Evolutionary conservation across 2,888 invertebrate species (phyloP).

Genomic region (Tachina fera): DNA sequence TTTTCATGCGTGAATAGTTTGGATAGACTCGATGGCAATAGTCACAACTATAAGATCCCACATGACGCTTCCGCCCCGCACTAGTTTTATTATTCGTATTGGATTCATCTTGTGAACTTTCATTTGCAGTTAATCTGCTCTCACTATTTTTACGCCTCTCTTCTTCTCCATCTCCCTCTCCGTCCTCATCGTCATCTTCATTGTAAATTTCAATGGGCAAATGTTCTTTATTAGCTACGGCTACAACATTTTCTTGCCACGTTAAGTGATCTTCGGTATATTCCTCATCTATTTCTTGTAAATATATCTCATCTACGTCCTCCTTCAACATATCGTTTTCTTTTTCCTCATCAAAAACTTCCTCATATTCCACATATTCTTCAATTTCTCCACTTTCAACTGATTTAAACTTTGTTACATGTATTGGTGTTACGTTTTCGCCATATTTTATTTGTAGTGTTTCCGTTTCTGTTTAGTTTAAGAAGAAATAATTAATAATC

Average conservation of each 20-base stretch:
- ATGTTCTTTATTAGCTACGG: conserved; percentile 71
- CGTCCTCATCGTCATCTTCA: conserved; percentile 1
- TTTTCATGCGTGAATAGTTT: conserved; percentile 73
- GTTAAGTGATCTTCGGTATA: conserved; percentile 52
- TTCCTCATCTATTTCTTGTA: conserved; percentile 12
- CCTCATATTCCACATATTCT: conserved; percentile 39
- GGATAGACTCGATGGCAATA: conserved; percentile 72
- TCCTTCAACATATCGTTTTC: conserved; percentile 2
- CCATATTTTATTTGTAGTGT: conserved; percentile 64
- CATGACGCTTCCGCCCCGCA: conserved; percentile 63
- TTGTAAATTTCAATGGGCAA: conserved; percentile 58
- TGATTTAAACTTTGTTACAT: conserved; percentile 28
- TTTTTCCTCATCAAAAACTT: conserved; percentile 23
- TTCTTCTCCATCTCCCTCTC: background rate
- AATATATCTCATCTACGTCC: conserved; percentile 32
- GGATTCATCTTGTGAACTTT: conserved; percentile 53
- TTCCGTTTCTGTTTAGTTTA: conserved; percentile 66
- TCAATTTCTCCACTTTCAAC: conserved; percentile 26
- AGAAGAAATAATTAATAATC: conserved; percentile 37
- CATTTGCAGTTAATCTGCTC: conserved; percentile 27
- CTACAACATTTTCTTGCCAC: conserved; percentile 71
- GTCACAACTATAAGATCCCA: conserved; percentile 71
- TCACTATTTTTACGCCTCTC: conserved; percentile 3
- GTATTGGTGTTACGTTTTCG: conserved; percentile 21
- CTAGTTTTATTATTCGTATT: background rate